Base-by-base conservation (phyloP, 2,797 vertebrate genomes). In the Danionella dracula region DNA sequence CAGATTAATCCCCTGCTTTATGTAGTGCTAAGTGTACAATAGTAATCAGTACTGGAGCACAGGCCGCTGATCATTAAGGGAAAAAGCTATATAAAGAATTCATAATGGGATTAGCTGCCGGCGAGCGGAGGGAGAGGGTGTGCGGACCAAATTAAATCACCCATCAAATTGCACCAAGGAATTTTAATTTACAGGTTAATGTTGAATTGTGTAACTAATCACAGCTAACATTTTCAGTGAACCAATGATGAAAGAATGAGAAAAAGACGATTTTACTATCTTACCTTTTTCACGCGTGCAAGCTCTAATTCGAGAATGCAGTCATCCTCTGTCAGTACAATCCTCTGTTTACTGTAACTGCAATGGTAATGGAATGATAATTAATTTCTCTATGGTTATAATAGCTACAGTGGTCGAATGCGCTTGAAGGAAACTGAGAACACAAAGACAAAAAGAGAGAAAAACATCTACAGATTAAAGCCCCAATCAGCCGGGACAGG, bases 101-200 rank as follows among this genome's bases (percentile, higher is more conserved):
- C 94, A 97, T 98, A 96, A 99, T 97, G 93, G 94, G 95, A 97
- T 97, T 96, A 97, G 93, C 95, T 94, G 88, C 92, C 91, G 92
- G 96, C 93, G 85, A 93, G 92, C 86, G 88, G 92, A 94, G 92
- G 92, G 78, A 71, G 75, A 68, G 63, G 68, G 74, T 69, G 56
- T 34, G 21, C 17, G 44, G 89, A 93, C 92, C 91, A 94, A 96
- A 98, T 99, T 97, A 97, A 98, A 98, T 99, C 95, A 98, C 93
- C 94, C 95, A 96, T 98, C 94, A 99, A 98, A 98, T 95, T 97
- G 95, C 93, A 95, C 89, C 88, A 93, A 94, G 92, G 93, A 95
- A 94, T 98, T 97, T 98, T 98, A 97, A 99, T 99, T 98, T 94
- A 96, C 94, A 98, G 96, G 95, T 98, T 99, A 98, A 98, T 98